Evolutionary conservation across 2,113 vertebrate genomes (phyloP).

Genomic region (Xerus inauris): DNA sequence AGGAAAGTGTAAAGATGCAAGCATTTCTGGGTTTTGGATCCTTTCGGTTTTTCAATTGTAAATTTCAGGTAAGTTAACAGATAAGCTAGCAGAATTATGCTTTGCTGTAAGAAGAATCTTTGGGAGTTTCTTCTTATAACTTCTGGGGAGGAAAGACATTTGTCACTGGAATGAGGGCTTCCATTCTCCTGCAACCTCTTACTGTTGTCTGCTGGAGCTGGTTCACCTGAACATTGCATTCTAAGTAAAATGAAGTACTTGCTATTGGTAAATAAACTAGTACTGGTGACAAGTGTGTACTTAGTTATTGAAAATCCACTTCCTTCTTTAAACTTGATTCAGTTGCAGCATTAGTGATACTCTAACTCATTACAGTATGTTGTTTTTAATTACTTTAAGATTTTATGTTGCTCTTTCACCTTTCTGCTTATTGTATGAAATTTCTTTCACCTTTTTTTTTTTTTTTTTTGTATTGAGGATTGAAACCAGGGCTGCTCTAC

Average conservation of each 20-base stretch:
- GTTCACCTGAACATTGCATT: not conserved
- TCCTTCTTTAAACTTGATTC: not conserved
- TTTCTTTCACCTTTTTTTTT: not conserved
- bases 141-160: not conserved
- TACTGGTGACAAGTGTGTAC: not conserved
- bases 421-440: not conserved
- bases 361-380: not conserved
- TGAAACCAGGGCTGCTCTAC: no score
- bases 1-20: not conserved
- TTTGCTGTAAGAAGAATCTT: not conserved
- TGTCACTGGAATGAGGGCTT: not conserved
- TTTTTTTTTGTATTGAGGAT: no score
- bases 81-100: constrained; percentile 22
- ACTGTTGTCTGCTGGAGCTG: not conserved
- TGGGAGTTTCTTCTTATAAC: not conserved
- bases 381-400: not conserved
- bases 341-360: not conserved
- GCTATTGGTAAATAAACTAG: not conserved
- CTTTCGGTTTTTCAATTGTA: not conserved
- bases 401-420: not conserved
- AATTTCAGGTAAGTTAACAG: not conserved
- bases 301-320: not conserved
- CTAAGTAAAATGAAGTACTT: not conserved
- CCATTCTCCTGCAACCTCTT: not conserved
- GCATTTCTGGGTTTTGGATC: not conserved